Evolutionary conservation across 2,797 vertebrate genomes (phyloP), one percentile per base, ranked within the genome.

Genomic region (Lepidocolaptes lacrymiger): DNA sequence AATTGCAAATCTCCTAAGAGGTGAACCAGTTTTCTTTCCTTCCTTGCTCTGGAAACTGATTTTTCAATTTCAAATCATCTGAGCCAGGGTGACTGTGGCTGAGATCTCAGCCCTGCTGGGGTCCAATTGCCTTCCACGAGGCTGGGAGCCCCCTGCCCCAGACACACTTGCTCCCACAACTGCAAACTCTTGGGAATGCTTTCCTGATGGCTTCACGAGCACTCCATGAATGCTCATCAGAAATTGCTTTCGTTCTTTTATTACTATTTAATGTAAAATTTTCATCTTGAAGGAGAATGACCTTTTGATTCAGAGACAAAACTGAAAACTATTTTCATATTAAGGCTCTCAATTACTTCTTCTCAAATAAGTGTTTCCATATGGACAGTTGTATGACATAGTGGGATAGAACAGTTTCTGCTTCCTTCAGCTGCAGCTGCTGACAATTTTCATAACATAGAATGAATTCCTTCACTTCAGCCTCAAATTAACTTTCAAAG

Each of bases 261-360:
- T 97, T 96, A 95, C 86, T 94, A 94, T 94, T 96, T 87, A 76
- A 66, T 51, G 49, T 3, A 49, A 55, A 66, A 68, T 82, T 67
- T 94, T 96, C 54, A 82, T 89, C 88, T 89, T 74, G 23, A 71
- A 96, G 61, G 72, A 81, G 61, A 92, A 93, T 80, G 66, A 62
- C 76, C 67, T 96, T 94, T 94, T 59, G 73, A 77, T 92, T 91
- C 62, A 52, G 75, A 88, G n/a, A 88, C 67, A 89, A 92, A 91
- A 87, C 52, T 59, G 64, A 93, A 51, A 95, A 85, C 20, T 32
- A 91, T 89, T 95, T 94, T 91, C 34, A 4, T 51, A 77, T 96
- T 96, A 96, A 96, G 88, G 62, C 48, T 93, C 63, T 91, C 84
- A 85, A 96, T 97, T 93, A 73, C 58, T 90, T 77, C 80, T 91